Evolutionary conservation across 2,797 vertebrate species (phyloP), one percentile per base, ranked within the genome.

Genomic region (Alcedo quadribrachys): DNA sequence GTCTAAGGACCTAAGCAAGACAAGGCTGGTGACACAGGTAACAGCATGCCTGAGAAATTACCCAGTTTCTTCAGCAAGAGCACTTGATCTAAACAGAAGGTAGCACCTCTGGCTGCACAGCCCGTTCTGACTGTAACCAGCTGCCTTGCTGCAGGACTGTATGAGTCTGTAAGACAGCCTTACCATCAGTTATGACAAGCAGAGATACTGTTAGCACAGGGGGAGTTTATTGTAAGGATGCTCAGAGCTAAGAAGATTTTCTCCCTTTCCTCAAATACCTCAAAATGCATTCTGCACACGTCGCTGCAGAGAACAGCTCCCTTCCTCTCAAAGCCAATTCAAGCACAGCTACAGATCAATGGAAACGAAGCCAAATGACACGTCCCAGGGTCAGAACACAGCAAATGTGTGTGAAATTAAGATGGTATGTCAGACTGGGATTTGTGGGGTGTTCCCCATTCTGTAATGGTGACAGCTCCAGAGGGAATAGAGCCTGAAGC

Each of bases 291-390:
- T n/a, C 32, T 7, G 57, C 15, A 25, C 30, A 3, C 0, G 0
- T 7, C 0, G 0, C 35, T 53, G 62, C 25, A 53, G 74, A 1
- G 37, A 10, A 13, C 7, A 9, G 61, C 0, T 1, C 43, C 22
- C 9, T 9, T 57, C n/a, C 37, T 3, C 30, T 68, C 66, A 45
- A 40, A 30, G 46, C 27, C 30, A 35, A 58, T 15, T 57, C 83
- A 65, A 83, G 3, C 35, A 21, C n/a, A 54, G 4, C 8, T 27
- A 4, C 7, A 43, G 21, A 18, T 6, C 0, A 61, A 50, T 1
- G 11, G 78, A 13, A 86, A 37, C 3, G 5, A 67, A 62, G 32
- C 51, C 18, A 18, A 84, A 55, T 6, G 27, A 33, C 42, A 13
- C 0, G 11, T 63, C 8, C 32, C 35, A 63, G 46, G 51, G 54